Conservation (phyloP, 2,888 invertebrate genomes). For the Tortrix viridana region DNA sequence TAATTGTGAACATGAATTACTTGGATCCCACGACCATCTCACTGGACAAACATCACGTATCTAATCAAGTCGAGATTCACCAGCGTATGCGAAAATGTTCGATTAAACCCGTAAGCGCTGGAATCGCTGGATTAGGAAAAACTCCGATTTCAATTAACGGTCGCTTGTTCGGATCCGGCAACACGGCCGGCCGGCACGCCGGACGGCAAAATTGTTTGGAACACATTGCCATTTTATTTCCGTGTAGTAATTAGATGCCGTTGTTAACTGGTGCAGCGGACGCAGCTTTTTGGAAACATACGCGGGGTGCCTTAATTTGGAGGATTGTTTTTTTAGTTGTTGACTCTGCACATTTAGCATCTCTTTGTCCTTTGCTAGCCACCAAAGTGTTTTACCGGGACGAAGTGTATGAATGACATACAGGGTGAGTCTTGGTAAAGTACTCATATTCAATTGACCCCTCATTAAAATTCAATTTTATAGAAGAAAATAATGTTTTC, state of each 20-base stretch:
- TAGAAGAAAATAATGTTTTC: too few species aligned
- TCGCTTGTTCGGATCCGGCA: slow-evolving; percentile 65
- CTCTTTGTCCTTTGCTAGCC: slow-evolving; percentile 13
- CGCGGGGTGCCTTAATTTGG: slow-evolving; percentile 60
- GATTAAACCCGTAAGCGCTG: slow-evolving; percentile 52
- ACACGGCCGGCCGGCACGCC: slow-evolving; percentile 55
- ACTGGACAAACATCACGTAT: slow-evolving; percentile 13
- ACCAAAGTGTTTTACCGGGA: slow-evolving; percentile 3
- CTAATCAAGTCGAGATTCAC: slow-evolving; percentile 26
- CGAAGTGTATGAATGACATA: too few species aligned
- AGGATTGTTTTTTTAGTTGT: slow-evolving; percentile 49
- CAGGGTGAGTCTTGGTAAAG: too few species aligned
- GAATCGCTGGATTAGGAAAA: slow-evolving; percentile 65
- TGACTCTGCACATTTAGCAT: slow-evolving; percentile 26
- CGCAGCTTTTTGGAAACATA: slow-evolving; percentile 62
- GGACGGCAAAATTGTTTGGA: slow-evolving; percentile 45
- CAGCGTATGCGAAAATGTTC: slow-evolving; percentile 42
- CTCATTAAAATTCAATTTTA: too few species aligned
- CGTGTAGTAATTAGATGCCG: slow-evolving; percentile 57
- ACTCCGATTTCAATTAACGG: slow-evolving; percentile 77
- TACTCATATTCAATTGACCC: too few species aligned
- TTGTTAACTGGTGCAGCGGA: slow-evolving; percentile 62
- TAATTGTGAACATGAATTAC: too few species aligned
- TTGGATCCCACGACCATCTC: neutral
- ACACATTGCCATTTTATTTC: slow-evolving; percentile 62